Percentiles rank a stretch among this genome's conserved stretches.
phyloP scores from a whole-genome alignment of 1,140 invertebrate genomes.

The Brachionus koreanus region DNA sequence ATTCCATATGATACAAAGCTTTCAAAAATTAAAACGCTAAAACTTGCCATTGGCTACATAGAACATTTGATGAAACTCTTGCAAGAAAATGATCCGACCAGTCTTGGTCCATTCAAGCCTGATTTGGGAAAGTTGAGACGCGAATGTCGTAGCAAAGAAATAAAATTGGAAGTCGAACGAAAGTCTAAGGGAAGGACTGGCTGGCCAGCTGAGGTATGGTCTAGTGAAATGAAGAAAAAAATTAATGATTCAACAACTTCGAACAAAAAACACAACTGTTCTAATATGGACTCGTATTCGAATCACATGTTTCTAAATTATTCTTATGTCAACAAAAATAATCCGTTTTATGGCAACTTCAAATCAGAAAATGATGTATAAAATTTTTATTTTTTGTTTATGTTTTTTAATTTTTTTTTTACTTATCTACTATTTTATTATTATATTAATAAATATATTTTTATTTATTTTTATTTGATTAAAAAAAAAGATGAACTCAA shows the following conservation, averaged over 20 bases:
- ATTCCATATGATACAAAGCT: conserved; percentile 90
- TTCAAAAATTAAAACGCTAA: conserved; percentile 63
- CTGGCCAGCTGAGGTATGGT: conserved; percentile 43
- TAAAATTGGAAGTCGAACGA: conserved; percentile 40
- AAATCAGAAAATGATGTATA: conserved; percentile 3
- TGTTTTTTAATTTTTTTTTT: not conserved
- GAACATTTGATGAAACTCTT: conserved; percentile 61
- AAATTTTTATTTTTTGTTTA: not conserved
- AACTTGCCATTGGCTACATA: conserved; percentile 62
- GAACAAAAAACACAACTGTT: not conserved
- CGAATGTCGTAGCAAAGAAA: conserved; percentile 51
- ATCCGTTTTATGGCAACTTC: not conserved
- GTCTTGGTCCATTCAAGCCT: conserved; percentile 61
- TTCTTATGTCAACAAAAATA: not conserved
- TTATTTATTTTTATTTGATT: not conserved
- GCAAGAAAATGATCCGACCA: conserved; percentile 58
- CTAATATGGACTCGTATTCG: not conserved
- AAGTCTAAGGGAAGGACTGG: conserved; percentile 32
- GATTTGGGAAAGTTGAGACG: conserved; percentile 56
- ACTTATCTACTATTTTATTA: no score
- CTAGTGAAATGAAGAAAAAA: conserved; percentile 32
- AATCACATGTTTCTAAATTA: not conserved
- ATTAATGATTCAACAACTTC: not conserved
- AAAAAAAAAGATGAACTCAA: not conserved
- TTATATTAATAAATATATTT: not conserved